phyloP scores from a whole-genome alignment of 2,888 invertebrate genomes.

The Plebejus argus region DNA sequence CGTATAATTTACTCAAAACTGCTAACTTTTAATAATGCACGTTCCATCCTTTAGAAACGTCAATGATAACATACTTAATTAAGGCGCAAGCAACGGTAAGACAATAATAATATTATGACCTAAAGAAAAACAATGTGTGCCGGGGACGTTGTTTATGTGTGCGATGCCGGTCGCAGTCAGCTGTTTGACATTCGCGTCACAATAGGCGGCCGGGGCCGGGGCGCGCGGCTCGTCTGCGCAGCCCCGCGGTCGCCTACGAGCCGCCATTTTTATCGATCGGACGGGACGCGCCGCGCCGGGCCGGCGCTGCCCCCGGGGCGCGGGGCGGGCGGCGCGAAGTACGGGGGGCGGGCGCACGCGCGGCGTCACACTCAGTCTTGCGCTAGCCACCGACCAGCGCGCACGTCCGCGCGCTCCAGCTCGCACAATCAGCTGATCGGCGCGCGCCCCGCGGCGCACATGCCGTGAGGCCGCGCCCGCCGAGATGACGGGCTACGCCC shows the following conservation, averaged over 20 bases:
- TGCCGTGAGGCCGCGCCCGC: conserved; percentile 76
- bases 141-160: conserved; percentile 31
- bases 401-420: conserved; percentile 62
- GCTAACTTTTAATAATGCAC: not conserved
- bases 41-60: not conserved
- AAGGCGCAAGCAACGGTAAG: conserved; percentile 22
- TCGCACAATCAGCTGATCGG: conserved; percentile 71
- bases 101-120: conserved; percentile 30
- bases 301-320: conserved; percentile 44
- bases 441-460: conserved; percentile 74
- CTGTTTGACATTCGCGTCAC: conserved; percentile 67
- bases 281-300: conserved; percentile 47
- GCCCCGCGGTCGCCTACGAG: conserved; percentile 40
- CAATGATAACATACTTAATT: conserved; percentile 28
- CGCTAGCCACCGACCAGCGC: conserved; percentile 60
- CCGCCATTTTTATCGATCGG: conserved; percentile 62
- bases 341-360: conserved; percentile 53
- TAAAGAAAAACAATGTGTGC: conserved; percentile 32
- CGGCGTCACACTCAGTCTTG: conserved; percentile 58
- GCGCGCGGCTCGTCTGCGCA: conserved; percentile 40
- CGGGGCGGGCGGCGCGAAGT: conserved; percentile 47
- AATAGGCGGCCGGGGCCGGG: conserved; percentile 44
- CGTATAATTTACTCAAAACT: not conserved
- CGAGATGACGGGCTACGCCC: conserved; percentile 78
- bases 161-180: conserved; percentile 58